Evolutionary conservation across 2,113 vertebrate species (phyloP).

Genomic region (Albula glossodonta): DNA sequence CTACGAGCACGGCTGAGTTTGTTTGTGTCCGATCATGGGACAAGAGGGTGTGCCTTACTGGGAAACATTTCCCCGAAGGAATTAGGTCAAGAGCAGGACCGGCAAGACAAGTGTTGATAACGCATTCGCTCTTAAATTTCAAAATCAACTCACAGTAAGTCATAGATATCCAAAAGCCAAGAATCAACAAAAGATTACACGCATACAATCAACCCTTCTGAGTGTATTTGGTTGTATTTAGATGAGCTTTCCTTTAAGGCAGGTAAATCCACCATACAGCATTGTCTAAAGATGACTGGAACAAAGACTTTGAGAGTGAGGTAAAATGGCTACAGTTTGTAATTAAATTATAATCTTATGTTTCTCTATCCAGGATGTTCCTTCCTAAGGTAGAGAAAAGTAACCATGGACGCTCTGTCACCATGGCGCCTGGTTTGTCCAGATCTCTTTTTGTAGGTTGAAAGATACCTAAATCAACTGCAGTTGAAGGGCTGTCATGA

Average conservation of each 20-base stretch:
- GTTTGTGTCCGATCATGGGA: not conserved
- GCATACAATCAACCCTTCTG: too few species aligned
- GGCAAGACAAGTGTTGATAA: not conserved
- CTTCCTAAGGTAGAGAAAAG: not conserved
- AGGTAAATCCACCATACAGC: too few species aligned
- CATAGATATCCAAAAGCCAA: too few species aligned
- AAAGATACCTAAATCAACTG: not conserved
- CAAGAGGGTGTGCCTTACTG: not conserved
- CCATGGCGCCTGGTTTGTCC: not conserved
- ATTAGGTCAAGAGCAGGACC: not conserved
- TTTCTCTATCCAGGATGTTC: too few species aligned
- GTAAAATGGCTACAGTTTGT: too few species aligned
- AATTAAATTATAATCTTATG: too few species aligned
- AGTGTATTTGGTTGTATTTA: too few species aligned
- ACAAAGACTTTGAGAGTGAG: too few species aligned
- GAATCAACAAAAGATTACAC: not conserved
- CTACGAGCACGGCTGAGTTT: not conserved
- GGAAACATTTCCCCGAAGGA: not conserved
- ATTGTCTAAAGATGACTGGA: too few species aligned
- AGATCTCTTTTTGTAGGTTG: not conserved
- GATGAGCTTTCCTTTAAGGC: too few species aligned
- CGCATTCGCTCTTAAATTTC: not conserved
- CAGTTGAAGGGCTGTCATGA: not conserved
- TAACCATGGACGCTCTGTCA: not conserved
- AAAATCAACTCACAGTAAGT: too few species aligned